Evolutionary conservation across 1,140 invertebrate genomes (phyloP).

Genomic region (Aphidius gifuensis): DNA sequence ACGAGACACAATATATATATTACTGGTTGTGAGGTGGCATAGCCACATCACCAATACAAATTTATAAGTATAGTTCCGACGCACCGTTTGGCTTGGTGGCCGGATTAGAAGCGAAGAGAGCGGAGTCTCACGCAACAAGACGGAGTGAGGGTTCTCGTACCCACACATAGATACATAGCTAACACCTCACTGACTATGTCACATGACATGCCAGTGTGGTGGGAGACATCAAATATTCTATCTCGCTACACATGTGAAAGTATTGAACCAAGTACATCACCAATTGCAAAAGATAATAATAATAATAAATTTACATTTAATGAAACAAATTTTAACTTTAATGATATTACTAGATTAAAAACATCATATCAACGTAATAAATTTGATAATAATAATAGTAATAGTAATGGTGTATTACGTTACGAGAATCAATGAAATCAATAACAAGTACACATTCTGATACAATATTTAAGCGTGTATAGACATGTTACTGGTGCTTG

Average conservation of each 20-base stretch:
- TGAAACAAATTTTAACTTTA: conserved; percentile 53
- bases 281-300: conserved; percentile 57
- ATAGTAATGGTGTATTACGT: conserved; percentile 56
- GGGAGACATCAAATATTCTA: too few relatives aligned
- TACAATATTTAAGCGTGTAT: conserved; percentile 62
- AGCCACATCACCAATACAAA: too few relatives aligned
- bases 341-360: conserved; percentile 29
- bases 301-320: conserved; percentile 59
- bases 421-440: conserved; percentile 61
- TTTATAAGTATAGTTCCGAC: too few relatives aligned
- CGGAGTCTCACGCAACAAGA: too few relatives aligned
- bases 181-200: too few relatives aligned
- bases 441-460: conserved; percentile 72
- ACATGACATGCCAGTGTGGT: too few relatives aligned
- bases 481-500: conserved; percentile 44
- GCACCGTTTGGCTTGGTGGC: too few relatives aligned
- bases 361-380: conserved; percentile 33
- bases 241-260: conserved; percentile 89
- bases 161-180: too few relatives aligned
- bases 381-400: conserved; percentile 27
- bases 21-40: too few relatives aligned
- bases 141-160: too few relatives aligned
- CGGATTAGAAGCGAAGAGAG: too few relatives aligned
- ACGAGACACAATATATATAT: too few relatives aligned
- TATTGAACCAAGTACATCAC: conserved; percentile 72